Percentiles rank a stretch among this genome's conserved stretches.
phyloP scores from a whole-genome alignment of 2,113 vertebrate species.

The Phaethornis superciliosus region DNA sequence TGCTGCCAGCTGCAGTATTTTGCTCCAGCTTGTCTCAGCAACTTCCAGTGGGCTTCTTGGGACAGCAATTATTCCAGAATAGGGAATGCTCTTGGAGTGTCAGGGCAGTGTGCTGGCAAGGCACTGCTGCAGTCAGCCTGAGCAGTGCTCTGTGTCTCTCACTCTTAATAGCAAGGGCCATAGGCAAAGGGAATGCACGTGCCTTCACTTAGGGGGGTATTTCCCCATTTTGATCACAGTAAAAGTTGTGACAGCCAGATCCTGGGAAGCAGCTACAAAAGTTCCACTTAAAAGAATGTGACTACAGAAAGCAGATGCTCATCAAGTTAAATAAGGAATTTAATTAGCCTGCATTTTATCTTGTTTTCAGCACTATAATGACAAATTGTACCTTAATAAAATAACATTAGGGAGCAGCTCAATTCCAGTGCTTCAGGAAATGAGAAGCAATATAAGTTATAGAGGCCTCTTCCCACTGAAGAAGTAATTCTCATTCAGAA shows the following conservation, averaged over 20 bases:
- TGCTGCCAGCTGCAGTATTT: conserved; percentile 31
- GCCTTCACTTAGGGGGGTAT: not conserved
- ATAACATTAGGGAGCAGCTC: conserved; percentile 52
- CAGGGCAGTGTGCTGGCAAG: not conserved
- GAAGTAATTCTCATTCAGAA: conserved; percentile 46
- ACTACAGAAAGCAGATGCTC: conserved; percentile 62
- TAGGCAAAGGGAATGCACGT: fast-evolving
- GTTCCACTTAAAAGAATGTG: conserved; percentile 31
- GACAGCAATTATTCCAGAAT: conserved; percentile 31
- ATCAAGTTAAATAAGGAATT: conserved; percentile 68
- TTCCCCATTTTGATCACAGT: not conserved
- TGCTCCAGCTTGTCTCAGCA: conserved; percentile 25
- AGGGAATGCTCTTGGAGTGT: conserved; percentile 14
- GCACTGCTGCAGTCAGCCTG: not conserved
- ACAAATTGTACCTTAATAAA: conserved; percentile 61
- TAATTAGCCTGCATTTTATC: conserved; percentile 64
- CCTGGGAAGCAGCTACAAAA: conserved; percentile 10
- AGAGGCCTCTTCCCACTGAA: conserved; percentile 18
- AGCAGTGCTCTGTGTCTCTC: fast-evolving
- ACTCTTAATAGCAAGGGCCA: not conserved
- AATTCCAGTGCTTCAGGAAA: conserved; percentile 49
- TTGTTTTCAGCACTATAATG: conserved; percentile 65
- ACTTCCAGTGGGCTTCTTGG: conserved; percentile 28
- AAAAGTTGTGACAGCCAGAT: not conserved
- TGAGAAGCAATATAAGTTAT: conserved; percentile 41